These are phyloP conservation scores for Odontothrips loti DNA, from an alignment of 2,888 invertebrate species.

Conservation along the genomic window DNA sequence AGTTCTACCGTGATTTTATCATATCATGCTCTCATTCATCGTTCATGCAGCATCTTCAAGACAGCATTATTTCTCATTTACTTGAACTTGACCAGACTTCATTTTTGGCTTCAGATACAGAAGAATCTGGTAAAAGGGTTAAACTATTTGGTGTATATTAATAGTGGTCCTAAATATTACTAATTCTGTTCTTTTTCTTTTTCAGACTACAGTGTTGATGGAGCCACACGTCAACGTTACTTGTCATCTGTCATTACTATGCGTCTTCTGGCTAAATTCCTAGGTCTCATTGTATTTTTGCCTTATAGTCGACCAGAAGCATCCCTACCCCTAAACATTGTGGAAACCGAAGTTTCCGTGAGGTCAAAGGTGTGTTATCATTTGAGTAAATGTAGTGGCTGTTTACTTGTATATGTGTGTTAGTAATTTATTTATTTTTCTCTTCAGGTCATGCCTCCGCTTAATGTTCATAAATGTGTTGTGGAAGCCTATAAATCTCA, in stretches of 20 bases:
- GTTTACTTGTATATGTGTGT: not conserved
- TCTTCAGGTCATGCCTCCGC: not conserved
- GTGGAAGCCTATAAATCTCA: not conserved
- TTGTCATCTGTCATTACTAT: not conserved
- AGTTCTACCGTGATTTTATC: slow-evolving; percentile 4
- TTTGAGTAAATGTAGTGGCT: not conserved
- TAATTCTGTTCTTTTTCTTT: not conserved
- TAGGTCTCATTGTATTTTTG: not conserved
- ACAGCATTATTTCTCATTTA: slow-evolving; percentile 5
- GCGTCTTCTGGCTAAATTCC: slow-evolving; percentile 1
- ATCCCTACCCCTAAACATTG: not conserved
- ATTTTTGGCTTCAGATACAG: slow-evolving; percentile 4
- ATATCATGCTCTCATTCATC: not conserved
- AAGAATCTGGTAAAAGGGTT: not conserved
- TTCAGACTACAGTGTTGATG: not conserved
- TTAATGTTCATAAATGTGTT: not conserved
- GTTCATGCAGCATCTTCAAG: not conserved
- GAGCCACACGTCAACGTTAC: not conserved
- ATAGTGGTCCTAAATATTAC: not conserved
- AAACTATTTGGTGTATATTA: not conserved
- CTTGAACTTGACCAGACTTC: slow-evolving; percentile 7
- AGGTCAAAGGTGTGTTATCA: not conserved
- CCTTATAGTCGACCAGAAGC: not conserved
- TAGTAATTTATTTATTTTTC: not conserved
- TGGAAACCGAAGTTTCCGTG: slow-evolving; percentile 6